These are phyloP conservation scores for Actias luna DNA, from an alignment of 2,888 invertebrate genomes.

Conservation along the genomic window DNA sequence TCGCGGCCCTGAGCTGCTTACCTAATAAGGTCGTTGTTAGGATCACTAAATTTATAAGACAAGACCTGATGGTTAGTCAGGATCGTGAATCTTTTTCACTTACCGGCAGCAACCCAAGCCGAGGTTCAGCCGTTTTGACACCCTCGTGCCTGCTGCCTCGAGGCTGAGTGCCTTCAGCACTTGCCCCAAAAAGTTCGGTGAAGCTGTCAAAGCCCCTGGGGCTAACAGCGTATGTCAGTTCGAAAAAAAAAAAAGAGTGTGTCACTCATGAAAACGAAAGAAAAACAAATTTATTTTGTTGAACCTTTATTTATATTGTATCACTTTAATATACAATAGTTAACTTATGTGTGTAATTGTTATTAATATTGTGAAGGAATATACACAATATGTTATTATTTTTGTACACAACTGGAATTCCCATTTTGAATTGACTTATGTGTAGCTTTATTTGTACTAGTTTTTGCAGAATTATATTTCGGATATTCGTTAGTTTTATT, in stretches of 20 bases:
- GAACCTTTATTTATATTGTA: background rate
- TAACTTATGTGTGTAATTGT: background rate
- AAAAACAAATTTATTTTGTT: background rate
- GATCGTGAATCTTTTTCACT: too few species aligned
- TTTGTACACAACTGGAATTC: conserved; percentile 44
- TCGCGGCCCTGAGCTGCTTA: too few species aligned
- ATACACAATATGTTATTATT: conserved; percentile 48
- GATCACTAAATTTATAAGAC: too few species aligned
- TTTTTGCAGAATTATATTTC: background rate
- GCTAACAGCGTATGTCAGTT: too few species aligned
- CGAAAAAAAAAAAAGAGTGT: background rate
- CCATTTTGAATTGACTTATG: conserved; percentile 14
- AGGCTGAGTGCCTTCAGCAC: too few species aligned
- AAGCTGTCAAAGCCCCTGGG: too few species aligned
- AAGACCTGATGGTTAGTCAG: too few species aligned
- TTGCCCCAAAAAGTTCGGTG: too few species aligned
- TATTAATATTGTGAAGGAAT: background rate
- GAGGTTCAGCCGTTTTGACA: too few species aligned
- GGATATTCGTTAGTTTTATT: background rate
- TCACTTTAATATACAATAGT: background rate
- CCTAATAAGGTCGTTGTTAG: too few species aligned
- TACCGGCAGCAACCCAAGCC: too few species aligned
- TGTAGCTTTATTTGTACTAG: background rate
- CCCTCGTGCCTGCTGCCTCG: too few species aligned
- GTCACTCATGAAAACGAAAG: background rate